Conservation (phyloP, 2,113 vertebrate genomes). For the Thalassarche chlororhynchos region DNA sequence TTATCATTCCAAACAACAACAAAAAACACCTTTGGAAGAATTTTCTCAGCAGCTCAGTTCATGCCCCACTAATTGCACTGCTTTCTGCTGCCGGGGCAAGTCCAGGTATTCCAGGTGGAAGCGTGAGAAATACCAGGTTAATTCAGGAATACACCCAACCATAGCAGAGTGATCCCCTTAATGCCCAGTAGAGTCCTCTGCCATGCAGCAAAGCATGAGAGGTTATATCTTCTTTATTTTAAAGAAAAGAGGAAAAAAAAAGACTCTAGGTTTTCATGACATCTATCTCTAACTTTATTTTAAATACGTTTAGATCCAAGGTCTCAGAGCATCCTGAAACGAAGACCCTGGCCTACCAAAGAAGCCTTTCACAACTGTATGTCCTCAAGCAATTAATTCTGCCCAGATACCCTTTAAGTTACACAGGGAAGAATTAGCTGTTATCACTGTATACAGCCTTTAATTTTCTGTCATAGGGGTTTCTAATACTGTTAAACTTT, state of each 20-base stretch:
- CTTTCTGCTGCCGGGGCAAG: background rate
- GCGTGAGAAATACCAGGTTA: background rate
- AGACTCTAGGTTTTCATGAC: background rate
- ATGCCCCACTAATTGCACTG: background rate
- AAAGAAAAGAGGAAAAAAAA: background rate
- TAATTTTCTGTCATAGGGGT: background rate
- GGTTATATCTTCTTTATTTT: background rate
- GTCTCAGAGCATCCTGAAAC: background rate
- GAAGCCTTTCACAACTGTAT: background rate
- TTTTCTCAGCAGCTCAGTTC: background rate
- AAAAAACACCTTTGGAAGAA: background rate
- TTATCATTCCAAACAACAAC: background rate
- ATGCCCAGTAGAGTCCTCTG: background rate
- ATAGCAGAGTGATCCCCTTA: background rate
- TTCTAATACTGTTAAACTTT: background rate
- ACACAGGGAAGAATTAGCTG: background rate
- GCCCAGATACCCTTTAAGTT: background rate
- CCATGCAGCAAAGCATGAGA: background rate
- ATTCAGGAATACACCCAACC: background rate
- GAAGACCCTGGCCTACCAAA: background rate
- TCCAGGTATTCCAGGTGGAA: background rate
- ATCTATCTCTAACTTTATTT: background rate
- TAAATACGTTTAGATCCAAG: background rate
- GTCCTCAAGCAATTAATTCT: background rate
- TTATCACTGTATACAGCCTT: background rate